Evolutionary conservation across 2,797 vertebrate species (phyloP).

Genomic region (Podargus strigoides): DNA sequence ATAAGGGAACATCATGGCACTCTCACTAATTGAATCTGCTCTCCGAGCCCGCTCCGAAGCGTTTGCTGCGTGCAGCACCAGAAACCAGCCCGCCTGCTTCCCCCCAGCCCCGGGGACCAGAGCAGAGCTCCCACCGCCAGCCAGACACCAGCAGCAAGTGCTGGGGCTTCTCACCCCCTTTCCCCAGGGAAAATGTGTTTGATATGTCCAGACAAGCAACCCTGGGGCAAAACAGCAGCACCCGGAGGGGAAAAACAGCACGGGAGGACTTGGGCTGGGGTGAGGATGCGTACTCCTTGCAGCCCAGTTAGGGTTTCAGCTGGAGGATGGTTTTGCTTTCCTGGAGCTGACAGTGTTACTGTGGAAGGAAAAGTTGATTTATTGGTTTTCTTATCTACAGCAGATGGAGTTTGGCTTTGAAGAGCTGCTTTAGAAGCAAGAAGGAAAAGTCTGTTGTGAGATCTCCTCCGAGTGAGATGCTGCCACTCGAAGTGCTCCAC

Average conservation of each 20-base stretch:
- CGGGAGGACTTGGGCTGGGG: background rate
- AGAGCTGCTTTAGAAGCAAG: background rate
- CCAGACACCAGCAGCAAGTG: background rate
- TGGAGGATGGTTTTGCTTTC: background rate
- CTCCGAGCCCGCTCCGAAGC: background rate
- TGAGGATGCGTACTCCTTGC: background rate
- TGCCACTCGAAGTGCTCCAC: background rate
- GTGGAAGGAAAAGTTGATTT: background rate
- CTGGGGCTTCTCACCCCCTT: background rate
- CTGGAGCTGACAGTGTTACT: background rate
- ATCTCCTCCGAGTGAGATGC: background rate
- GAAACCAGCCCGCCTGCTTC: background rate
- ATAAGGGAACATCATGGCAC: background rate
- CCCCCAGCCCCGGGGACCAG: background rate
- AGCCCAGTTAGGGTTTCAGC: background rate
- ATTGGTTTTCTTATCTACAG: background rate
- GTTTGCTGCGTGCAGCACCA: fast-evolving
- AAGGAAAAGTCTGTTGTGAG: background rate
- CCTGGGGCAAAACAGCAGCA: background rate
- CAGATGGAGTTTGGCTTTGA: background rate
- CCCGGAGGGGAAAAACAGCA: background rate
- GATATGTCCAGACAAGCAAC: background rate
- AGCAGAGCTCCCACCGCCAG: background rate
- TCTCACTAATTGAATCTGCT: background rate
- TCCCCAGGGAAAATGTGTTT: background rate